Evolutionary conservation across 2,888 invertebrate genomes (phyloP).

Genomic region (Drosophila rubida): DNA sequence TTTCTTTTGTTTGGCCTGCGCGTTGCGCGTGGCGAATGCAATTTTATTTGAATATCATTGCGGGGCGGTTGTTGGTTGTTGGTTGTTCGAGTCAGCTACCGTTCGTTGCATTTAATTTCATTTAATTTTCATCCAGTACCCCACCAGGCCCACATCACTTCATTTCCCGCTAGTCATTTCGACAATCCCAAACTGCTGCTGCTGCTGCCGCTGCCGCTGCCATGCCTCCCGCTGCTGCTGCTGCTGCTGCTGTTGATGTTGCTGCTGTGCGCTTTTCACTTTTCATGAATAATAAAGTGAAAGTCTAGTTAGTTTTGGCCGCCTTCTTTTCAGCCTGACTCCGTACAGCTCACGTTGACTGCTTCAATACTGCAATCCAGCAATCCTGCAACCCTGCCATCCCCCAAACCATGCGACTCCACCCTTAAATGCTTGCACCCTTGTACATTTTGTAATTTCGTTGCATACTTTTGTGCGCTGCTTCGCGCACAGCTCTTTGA

Average conservation of each 20-base stretch:
- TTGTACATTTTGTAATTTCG: slow-evolving; percentile 73
- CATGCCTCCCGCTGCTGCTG: slow-evolving; percentile 3
- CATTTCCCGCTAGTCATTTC: slow-evolving; percentile 69
- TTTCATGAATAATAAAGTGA: slow-evolving; percentile 78
- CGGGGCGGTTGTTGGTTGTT: slow-evolving; percentile 13
- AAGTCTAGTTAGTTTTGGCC: slow-evolving; percentile 75
- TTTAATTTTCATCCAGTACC: slow-evolving; percentile 64
- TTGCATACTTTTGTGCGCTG: slow-evolving; percentile 70
- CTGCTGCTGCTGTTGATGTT: slow-evolving; percentile 32
- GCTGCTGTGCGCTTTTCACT: slow-evolving; percentile 69
- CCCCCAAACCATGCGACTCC: neutral
- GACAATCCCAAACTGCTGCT: slow-evolving; percentile 62
- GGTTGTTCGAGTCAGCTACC: slow-evolving; percentile 14
- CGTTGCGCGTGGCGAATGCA: slow-evolving; percentile 27
- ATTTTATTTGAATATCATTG: slow-evolving; percentile 61
- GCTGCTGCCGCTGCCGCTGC: slow-evolving; percentile 20
- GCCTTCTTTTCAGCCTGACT: slow-evolving; percentile 30
- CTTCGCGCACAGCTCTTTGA: slow-evolving; percentile 31
- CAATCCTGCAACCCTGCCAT: slow-evolving; percentile 6
- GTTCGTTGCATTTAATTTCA: slow-evolving; percentile 72
- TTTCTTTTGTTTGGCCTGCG: slow-evolving; percentile 6
- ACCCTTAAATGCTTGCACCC: slow-evolving; percentile 24
- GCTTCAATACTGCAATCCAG: slow-evolving; percentile 17
- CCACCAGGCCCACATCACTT: slow-evolving; percentile 60
- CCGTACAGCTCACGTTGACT: slow-evolving; percentile 43